Evolutionary conservation across 2,113 vertebrate genomes (phyloP).

Genomic region (Cygnus atratus): DNA sequence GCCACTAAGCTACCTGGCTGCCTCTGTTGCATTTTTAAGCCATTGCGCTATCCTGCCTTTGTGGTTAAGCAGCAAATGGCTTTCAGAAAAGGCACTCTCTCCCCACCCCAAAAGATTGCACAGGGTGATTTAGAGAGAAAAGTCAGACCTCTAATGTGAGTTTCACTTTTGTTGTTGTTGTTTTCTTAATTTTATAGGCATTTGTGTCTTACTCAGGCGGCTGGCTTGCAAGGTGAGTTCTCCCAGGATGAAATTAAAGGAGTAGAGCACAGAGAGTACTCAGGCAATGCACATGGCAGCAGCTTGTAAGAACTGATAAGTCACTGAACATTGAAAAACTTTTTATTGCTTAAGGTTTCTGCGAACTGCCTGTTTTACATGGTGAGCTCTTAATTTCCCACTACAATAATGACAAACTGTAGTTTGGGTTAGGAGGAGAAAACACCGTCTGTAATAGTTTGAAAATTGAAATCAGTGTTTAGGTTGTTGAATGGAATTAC

Average conservation of each 20-base stretch:
- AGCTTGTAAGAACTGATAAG: not conserved
- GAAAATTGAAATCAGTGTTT: not conserved
- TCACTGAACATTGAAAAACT: not conserved
- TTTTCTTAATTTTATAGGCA: conserved; percentile 55
- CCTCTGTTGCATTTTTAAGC: conserved; percentile 28
- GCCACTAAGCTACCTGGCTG: conserved; percentile 63
- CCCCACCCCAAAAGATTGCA: not conserved
- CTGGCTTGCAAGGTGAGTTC: conserved; percentile 9
- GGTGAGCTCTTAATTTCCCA: not conserved
- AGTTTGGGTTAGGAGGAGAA: not conserved
- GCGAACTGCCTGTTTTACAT: not conserved
- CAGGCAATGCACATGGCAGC: conserved; percentile 40
- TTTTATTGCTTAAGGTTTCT: not conserved
- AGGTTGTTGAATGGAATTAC: not conserved
- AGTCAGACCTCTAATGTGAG: not conserved
- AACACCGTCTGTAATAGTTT: not conserved
- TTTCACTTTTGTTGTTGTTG: not conserved
- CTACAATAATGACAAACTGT: not conserved
- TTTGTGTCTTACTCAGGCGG: conserved; percentile 64
- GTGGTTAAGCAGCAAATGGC: not conserved
- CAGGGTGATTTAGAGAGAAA: not conserved
- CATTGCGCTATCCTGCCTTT: not conserved
- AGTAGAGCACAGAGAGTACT: not conserved
- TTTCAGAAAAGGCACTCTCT: not conserved
- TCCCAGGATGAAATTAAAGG: not conserved